Evolutionary conservation across 2,797 vertebrate species (phyloP).

Genomic region (Gymnothorax javanicus): DNA sequence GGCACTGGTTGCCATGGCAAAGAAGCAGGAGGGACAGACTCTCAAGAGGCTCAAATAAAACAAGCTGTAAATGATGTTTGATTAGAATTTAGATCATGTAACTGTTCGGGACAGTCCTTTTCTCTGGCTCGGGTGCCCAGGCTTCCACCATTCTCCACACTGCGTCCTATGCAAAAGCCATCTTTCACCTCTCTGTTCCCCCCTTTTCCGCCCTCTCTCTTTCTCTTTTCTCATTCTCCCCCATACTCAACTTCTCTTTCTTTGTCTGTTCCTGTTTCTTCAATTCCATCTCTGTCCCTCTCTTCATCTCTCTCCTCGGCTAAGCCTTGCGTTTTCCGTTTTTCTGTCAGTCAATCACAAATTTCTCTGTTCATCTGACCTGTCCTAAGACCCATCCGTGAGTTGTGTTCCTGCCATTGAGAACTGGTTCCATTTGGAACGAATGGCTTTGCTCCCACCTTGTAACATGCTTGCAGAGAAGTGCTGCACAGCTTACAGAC

Average conservation of each 20-base stretch:
- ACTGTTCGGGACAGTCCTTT: conserved; percentile 83
- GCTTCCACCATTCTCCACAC: conserved; percentile 54
- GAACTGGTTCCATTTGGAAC: not conserved
- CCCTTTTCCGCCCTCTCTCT: conserved; percentile 33
- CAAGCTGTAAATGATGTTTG: conserved; percentile 99
- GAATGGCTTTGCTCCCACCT: not conserved
- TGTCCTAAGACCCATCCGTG: not conserved
- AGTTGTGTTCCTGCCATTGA: not conserved
- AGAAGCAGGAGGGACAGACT: conserved; percentile 86
- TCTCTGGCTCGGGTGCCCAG: conserved; percentile 54
- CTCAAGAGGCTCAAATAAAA: conserved; percentile 98
- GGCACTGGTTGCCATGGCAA: conserved; percentile 97
- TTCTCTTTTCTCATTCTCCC: conserved; percentile 50
- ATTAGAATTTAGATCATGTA: conserved; percentile 99
- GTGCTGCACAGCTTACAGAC: not conserved
- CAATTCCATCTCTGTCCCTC: conserved; percentile 15
- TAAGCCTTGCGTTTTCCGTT: conserved; percentile 34
- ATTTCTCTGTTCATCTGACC: not conserved
- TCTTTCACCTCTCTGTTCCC: conserved; percentile 43
- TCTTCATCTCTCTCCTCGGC: conserved; percentile 7
- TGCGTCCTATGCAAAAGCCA: not conserved
- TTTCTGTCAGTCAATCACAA: not conserved
- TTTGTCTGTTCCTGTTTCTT: not conserved
- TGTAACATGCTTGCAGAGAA: not conserved
- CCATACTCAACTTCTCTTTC: conserved; percentile 34